These are phyloP conservation scores for Lepus timidus DNA, from an alignment of 2,113 vertebrate genomes.

Conservation along the genomic window DNA sequence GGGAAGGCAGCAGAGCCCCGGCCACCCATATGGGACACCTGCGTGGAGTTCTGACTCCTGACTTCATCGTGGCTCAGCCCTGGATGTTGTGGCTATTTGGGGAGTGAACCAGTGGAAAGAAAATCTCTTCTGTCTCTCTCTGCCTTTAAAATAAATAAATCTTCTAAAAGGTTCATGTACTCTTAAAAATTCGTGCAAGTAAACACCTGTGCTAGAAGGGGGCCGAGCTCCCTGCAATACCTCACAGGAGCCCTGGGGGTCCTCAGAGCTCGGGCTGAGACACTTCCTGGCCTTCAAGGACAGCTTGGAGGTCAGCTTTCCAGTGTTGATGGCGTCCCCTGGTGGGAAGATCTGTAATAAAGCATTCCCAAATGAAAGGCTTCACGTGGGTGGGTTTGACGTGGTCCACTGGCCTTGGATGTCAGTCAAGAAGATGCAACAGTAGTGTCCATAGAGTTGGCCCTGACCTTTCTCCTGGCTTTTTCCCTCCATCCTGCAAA, in stretches of 20 bases:
- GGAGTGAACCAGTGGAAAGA: no score
- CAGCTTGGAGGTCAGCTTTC: background rate
- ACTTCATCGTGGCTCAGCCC: no score
- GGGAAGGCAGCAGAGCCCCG: no score
- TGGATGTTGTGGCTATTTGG: no score
- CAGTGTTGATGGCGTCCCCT: constrained; percentile 24
- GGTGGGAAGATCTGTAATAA: constrained; percentile 12
- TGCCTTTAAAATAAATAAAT: no score
- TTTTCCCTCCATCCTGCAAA: background rate
- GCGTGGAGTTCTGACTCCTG: no score
- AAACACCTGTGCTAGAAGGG: background rate
- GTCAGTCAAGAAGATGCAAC: background rate
- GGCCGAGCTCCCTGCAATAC: constrained; percentile 40
- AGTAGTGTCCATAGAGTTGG: background rate
- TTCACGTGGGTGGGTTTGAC: background rate
- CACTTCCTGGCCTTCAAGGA: background rate
- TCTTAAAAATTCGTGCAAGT: background rate
- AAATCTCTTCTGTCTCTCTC: no score
- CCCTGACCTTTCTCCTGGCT: background rate
- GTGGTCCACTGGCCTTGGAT: background rate
- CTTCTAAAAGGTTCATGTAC: background rate
- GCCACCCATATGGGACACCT: no score
- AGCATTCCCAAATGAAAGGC: constrained; percentile 1
- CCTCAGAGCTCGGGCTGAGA: constrained; percentile 59
- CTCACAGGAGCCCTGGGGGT: constrained; percentile 52